Percentiles rank a stretch among this genome's conserved stretches.
phyloP scores from a whole-genome alignment of 2,888 invertebrate genomes.

The Tipula confusa region DNA sequence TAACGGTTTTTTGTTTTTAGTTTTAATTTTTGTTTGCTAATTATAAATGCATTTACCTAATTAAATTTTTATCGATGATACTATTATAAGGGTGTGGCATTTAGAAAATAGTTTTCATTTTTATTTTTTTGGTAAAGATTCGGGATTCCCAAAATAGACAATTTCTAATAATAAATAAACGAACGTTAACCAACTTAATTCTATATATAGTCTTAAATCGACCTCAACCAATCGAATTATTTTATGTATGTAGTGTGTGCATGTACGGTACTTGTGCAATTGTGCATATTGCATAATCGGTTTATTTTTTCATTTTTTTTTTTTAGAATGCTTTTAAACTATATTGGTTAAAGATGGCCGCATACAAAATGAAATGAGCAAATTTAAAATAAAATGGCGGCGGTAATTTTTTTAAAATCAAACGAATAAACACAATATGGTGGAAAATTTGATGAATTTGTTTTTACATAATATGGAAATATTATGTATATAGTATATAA shows the following conservation, averaged over 20 bases:
- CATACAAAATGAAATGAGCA: neutral
- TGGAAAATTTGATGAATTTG: neutral
- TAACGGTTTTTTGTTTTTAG: neutral
- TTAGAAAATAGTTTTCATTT: neutral
- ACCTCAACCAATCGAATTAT: neutral
- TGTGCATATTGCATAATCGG: neutral
- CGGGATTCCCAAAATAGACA: neutral
- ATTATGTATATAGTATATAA: neutral
- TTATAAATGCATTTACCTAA: neutral
- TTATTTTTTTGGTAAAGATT: neutral
- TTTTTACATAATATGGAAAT: neutral
- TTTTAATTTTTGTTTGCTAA: neutral
- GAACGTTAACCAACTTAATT: neutral
- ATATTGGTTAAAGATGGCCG: neutral
- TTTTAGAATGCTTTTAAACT: neutral
- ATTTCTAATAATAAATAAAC: neutral
- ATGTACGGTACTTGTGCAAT: neutral
- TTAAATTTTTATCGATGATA: neutral
- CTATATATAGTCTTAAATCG: neutral
- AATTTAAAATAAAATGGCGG: conserved; percentile 3
- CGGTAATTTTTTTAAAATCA: neutral
- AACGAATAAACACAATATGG: neutral
- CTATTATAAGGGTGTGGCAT: conserved; percentile 14
- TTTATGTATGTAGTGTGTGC: neutral
- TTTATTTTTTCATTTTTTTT: neutral